Base-by-base conservation (phyloP, 2,888 invertebrate species). In the Caenorhabditis plicata region DNA sequence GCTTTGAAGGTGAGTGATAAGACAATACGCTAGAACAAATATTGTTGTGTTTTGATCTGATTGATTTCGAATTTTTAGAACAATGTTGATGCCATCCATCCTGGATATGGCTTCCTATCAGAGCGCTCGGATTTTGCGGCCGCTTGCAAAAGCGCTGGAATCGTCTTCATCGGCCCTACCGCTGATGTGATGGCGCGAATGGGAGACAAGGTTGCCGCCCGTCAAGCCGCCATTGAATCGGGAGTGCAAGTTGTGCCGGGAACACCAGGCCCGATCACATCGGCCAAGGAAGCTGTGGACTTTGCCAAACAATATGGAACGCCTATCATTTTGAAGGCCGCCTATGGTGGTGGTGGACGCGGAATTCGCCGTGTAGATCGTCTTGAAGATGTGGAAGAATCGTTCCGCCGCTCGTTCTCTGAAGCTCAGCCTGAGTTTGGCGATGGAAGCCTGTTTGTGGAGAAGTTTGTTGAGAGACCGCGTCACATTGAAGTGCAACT, bases 291-390 rank as follows among this genome's bases (percentile, higher is more conserved):
- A 64, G 78, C 79, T 26, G 64, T 69, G 5, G 74, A 78, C 19
- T 78, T 78, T 47, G 78, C 74, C 5, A 60, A 66, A 45, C 69
- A 89, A 66, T 90, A 96, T 81, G 95, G 96, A 0, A 86, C 96
- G 36, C 98, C 98, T 0, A 92, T 98, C 52, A 99, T 98, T 80
- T 91, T 99, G 81, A 98, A 98, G 85, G 98, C 98, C 1, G 98
- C 98, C 0, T 96, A 87, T 82, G 98, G 98, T 50, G 98, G 98
- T 43, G 98, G 98, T 25, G 98, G 98, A 1, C 87, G 95, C 77
- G 88, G 88, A 39, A 96, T 98, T 95, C 78, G 79, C 19, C 61
- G 75, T 54, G 74, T 79, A 19, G 76, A 79, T 36, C 63, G 54
- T 23, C 38, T 73, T 26, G 65, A 69, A 32, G 73, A 73, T 73